A percentile compares a stretch with the other conserved stretches of the same genome.
These are phyloP conservation scores for Rhinatrema bivittatum DNA, from an alignment of 2,797 vertebrate species.

Conservation along the genomic window DNA sequence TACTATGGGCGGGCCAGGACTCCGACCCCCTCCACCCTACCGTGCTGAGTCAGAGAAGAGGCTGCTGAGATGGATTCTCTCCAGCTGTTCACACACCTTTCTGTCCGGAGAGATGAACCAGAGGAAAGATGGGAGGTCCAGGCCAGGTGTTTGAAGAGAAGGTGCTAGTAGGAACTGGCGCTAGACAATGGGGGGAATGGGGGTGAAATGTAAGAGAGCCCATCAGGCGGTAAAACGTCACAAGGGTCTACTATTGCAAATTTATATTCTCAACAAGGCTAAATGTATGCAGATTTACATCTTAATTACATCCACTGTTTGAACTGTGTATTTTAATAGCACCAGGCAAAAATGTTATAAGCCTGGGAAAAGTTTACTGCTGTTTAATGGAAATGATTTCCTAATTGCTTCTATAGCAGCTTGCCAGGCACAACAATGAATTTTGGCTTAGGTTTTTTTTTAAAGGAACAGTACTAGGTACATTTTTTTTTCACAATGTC, in stretches of 20 bases:
- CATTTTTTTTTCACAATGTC: too few species aligned
- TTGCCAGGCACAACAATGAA: conserved; percentile 20
- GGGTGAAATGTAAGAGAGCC: neutral
- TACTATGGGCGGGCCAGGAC: too few species aligned
- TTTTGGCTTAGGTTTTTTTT: conserved; percentile 5
- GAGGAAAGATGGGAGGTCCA: too few species aligned
- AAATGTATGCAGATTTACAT: conserved; percentile 20
- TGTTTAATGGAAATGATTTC: conserved; percentile 29
- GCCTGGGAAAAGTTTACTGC: conserved; percentile 21
- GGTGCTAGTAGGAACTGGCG: too few species aligned
- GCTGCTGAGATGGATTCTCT: too few species aligned
- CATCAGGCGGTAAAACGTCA: conserved; percentile 1
- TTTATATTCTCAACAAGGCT: conserved; percentile 25
- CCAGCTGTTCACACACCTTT: too few species aligned
- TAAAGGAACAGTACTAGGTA: too few species aligned
- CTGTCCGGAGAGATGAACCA: too few species aligned
- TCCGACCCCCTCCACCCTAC: too few species aligned
- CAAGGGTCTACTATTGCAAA: neutral
- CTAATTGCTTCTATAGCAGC: conserved; percentile 19
- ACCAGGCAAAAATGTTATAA: conserved; percentile 6
- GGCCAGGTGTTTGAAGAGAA: too few species aligned
- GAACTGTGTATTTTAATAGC: conserved; percentile 16
- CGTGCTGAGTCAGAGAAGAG: too few species aligned
- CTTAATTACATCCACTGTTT: conserved; percentile 25
- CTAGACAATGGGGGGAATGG: too few species aligned